Evolutionary conservation across 2,888 invertebrate species (phyloP).

Genomic region (Oscheius sp.): DNA sequence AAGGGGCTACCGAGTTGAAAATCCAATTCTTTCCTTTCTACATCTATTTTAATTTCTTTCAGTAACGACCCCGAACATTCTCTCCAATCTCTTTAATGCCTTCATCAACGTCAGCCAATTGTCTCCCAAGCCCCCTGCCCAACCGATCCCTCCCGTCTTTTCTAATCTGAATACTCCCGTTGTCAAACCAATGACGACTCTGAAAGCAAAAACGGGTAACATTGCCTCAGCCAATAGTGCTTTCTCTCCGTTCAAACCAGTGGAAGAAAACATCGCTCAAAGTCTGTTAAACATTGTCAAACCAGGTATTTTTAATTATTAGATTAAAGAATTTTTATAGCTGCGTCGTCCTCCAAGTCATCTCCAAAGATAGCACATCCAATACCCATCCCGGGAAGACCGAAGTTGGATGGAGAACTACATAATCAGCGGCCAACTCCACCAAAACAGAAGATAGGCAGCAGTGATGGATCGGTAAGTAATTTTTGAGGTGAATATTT

Average conservation of each 20-base stretch:
- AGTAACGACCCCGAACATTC: neutral
- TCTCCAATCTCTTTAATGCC: constrained; percentile 8
- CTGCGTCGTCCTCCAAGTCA: neutral
- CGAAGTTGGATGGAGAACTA: neutral
- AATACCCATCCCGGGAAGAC: constrained; percentile 13
- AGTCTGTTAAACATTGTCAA: constrained; percentile 25
- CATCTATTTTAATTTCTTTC: neutral
- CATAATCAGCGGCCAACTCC: constrained; percentile 11
- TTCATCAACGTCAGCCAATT: neutral
- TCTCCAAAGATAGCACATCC: constrained; percentile 24
- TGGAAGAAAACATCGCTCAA: constrained; percentile 15
- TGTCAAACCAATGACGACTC: neutral
- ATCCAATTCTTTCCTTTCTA: too few species aligned
- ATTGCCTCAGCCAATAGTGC: neutral
- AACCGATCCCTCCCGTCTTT: neutral
- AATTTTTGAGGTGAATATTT: neutral
- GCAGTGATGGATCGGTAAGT: constrained; percentile 30
- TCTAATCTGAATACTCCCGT: neutral
- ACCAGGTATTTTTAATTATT: neutral
- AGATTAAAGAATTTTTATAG: neutral
- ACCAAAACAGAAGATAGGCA: constrained; percentile 16
- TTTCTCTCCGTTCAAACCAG: constrained; percentile 26
- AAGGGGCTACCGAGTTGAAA: too few species aligned
- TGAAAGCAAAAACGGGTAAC: neutral
- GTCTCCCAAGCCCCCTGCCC: neutral